Evolutionary conservation across 2,888 invertebrate genomes (phyloP).

Genomic region (Isotomurus palustris): DNA sequence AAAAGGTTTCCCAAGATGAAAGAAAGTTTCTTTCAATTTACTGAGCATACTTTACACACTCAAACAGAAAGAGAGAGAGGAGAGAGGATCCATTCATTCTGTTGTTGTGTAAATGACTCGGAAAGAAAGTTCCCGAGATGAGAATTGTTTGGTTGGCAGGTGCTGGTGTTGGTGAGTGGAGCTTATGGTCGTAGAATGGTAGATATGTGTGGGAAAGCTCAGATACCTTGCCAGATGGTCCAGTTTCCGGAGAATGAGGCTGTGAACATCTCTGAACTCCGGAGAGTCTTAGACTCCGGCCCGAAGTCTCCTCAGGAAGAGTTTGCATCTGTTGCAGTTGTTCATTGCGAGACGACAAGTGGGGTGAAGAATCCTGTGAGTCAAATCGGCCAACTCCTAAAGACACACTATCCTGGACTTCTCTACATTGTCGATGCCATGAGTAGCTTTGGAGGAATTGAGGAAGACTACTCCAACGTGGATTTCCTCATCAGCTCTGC

Average conservation of each 20-base stretch:
- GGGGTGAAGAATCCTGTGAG: slow-evolving; percentile 53
- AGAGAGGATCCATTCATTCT: too few relatives aligned
- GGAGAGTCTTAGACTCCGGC: slow-evolving; percentile 36
- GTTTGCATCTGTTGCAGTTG: slow-evolving; percentile 50
- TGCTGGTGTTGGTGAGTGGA: slow-evolving; percentile 52
- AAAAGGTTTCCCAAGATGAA: slow-evolving; percentile 47
- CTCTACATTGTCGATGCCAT: slow-evolving; percentile 53
- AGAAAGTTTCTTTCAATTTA: slow-evolving; percentile 8
- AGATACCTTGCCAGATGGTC: slow-evolving; percentile 48
- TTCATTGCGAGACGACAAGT: slow-evolving; percentile 54
- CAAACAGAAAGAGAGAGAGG: too few relatives aligned
- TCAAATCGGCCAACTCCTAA: slow-evolving; percentile 48
- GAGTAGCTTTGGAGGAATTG: slow-evolving; percentile 54
- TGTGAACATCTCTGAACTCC: slow-evolving; percentile 46
- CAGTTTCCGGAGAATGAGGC: slow-evolving; percentile 50
- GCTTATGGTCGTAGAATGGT: slow-evolving; percentile 53
- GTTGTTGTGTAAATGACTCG: too few relatives aligned
- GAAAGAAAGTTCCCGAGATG: too few relatives aligned
- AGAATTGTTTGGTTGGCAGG: too few relatives aligned
- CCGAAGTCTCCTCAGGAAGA: too few relatives aligned
- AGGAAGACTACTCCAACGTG: slow-evolving; percentile 49
- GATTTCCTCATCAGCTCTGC: slow-evolving; percentile 54
- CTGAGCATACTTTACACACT: too few relatives aligned
- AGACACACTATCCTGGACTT: slow-evolving; percentile 45
- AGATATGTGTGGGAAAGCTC: slow-evolving; percentile 50